Percentiles rank a stretch among this genome's conserved stretches.
Evolutionary conservation across 1,140 invertebrate genomes (phyloP).

Genomic region (Zaprionus ornatus): DNA sequence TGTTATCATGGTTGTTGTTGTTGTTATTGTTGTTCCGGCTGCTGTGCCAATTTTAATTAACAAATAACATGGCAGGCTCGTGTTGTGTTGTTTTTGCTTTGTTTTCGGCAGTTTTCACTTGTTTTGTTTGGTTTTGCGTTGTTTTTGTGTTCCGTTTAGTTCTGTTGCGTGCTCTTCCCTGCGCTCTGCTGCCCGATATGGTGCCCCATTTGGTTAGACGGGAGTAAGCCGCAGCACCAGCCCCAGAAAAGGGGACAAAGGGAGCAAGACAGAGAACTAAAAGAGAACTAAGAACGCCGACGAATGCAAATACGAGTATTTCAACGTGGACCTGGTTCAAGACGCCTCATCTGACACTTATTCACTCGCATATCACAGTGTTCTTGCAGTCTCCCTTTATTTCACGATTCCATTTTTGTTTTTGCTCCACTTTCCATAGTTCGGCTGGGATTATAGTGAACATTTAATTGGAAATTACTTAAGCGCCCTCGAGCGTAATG

Average conservation of each 20-base stretch:
- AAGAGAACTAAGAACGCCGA: neutral
- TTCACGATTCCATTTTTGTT: conserved; percentile 43
- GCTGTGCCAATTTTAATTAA: conserved; percentile 78
- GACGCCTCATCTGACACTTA: conserved; percentile 11
- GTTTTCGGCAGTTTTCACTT: conserved; percentile 27
- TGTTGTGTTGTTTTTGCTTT: conserved; percentile 51
- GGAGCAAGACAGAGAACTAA: neutral
- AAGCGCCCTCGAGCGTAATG: conserved; percentile 26
- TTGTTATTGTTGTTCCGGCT: conserved; percentile 13
- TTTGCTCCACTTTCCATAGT: conserved; percentile 28
- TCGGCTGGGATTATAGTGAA: conserved; percentile 32
- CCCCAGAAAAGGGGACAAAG: neutral
- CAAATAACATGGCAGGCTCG: conserved; percentile 70
- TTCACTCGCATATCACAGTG: neutral
- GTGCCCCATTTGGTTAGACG: conserved; percentile 11
- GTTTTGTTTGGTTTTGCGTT: conserved; percentile 46
- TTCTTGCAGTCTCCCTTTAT: neutral
- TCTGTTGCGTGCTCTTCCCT: conserved; percentile 45
- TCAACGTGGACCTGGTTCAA: conserved; percentile 10
- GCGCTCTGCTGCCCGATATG: neutral
- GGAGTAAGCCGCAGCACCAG: too few relatives aligned
- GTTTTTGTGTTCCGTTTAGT: conserved; percentile 49
- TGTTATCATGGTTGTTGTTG: conserved; percentile 19
- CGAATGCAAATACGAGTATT: conserved; percentile 17
- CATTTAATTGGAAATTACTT: conserved; percentile 64